These are phyloP conservation scores for Aporophyla lueneburgensis DNA, from an alignment of 2,888 invertebrate genomes.

Conservation along the genomic window DNA sequence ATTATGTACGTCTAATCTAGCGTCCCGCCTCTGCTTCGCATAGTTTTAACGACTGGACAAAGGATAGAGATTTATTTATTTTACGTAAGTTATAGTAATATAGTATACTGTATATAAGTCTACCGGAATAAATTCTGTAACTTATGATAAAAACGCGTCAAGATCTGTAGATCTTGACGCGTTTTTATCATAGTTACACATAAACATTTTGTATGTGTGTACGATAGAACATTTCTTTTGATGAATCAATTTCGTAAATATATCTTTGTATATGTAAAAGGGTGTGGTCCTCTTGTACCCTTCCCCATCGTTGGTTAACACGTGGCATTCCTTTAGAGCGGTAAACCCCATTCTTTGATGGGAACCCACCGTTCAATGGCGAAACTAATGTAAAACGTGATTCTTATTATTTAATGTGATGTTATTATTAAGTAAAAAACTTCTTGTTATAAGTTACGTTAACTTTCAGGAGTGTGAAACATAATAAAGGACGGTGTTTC, in stretches of 20 bases:
- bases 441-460: conserved; percentile 6
- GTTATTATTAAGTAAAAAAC: not conserved
- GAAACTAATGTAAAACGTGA: conserved; percentile 14
- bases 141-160: too few relatives aligned
- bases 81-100: not conserved
- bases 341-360: conserved; percentile 20
- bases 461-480: not conserved
- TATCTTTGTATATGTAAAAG: conserved; percentile 23
- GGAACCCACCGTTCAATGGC: conserved; percentile 7
- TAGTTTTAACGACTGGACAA: not conserved
- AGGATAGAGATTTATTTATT: not conserved
- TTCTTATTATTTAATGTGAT: conserved; percentile 8
- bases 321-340: conserved; percentile 38
- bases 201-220: too few relatives aligned
- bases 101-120: too few relatives aligned
- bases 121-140: not conserved
- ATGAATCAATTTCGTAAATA: conserved; percentile 12
- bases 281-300: conserved; percentile 25
- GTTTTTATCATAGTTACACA: too few relatives aligned
- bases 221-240: too few relatives aligned
- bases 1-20: not conserved
- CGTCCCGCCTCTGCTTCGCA: not conserved
- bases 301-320: conserved; percentile 30
- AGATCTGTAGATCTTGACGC: too few relatives aligned
- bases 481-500: not conserved